Base-by-base conservation (phyloP, 2,888 invertebrate genomes). In the Sepiola atlantica region DNA sequence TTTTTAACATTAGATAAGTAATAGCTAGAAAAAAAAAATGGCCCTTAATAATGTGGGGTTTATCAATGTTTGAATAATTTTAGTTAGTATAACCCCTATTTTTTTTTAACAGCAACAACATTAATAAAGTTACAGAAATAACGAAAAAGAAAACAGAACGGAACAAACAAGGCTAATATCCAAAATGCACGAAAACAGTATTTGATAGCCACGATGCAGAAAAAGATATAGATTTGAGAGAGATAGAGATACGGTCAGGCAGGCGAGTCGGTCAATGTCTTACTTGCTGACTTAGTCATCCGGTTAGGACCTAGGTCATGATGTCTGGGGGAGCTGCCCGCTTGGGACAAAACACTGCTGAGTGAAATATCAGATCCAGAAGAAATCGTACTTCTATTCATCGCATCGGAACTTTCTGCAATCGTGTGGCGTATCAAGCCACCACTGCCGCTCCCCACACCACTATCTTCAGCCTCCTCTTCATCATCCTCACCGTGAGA, bases 261-360 rank as follows among this genome's bases (percentile, higher is more conserved):
- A 45, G 45, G 45, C 8, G 45, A 45, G n/a, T 77, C n/a, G 14
- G 77, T 77, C n/a, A 32, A 32, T 45, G 45, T 92, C 92, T 92
- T 92, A 92, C 92, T 92, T 92, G 92, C 92, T 14, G 92, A 92
- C 92, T 92, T 92, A 54, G 92, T 92, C 92, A 92, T 92, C 92
- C 92, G 45, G 92, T 92, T 92, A 92, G 92, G 92, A 45, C 92
- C 92, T 55, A 92, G 92, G 32, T 92, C 92, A 54, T 54, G 92
- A 92, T 92, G 55, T 92, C 45, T 92, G 21, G 45, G 92, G 92
- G 92, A 92, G 32, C 92, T 92, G 92, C 92, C 92, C 14, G 54
- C 92, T 55, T 55, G 35, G 45, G 92, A 92, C 14, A 92, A 12
- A 32, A 92, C 54, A 92, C 92, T 92, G 55, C 92, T 92, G 92